Conservation (phyloP, 1,140 invertebrate species). For the Brachionus manjavacas region DNA sequence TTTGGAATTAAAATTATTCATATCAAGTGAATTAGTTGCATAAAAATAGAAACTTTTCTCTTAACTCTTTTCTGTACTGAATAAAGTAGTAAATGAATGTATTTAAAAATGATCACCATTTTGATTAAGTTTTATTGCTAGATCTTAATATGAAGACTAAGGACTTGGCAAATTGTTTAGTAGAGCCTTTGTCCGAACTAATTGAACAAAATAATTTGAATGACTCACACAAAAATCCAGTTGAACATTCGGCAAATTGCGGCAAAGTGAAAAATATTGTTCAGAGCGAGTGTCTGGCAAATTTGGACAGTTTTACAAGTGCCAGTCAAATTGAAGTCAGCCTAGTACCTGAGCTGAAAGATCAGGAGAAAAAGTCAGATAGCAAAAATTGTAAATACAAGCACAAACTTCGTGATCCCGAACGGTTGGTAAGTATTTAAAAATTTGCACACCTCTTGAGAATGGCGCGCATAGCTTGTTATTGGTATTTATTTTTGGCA, state of each 20-base stretch:
- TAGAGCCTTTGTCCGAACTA: conserved; percentile 1
- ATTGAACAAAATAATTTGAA: conserved; percentile 1
- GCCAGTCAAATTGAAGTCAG: neutral
- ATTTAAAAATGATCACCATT: neutral
- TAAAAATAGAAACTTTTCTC: neutral
- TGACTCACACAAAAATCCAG: neutral
- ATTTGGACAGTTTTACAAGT: neutral
- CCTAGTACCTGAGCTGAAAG: neutral
- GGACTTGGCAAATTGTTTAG: neutral
- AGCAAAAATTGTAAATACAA: neutral
- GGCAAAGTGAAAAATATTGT: neutral
- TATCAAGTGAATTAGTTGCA: neutral
- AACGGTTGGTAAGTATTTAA: neutral
- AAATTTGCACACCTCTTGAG: neutral
- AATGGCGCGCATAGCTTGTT: neutral
- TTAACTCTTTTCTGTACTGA: neutral
- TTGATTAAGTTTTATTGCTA: neutral
- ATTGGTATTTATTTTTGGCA: neutral
- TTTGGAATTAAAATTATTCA: conserved; percentile 15
- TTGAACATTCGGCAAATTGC: neutral
- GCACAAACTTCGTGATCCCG: neutral
- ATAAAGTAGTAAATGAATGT: neutral
- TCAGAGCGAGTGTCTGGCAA: neutral
- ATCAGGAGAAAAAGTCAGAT: neutral
- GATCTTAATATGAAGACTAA: conserved; percentile 21